phyloP scores from a whole-genome alignment of 2,888 invertebrate species.

The Frankliniella intonsa region DNA sequence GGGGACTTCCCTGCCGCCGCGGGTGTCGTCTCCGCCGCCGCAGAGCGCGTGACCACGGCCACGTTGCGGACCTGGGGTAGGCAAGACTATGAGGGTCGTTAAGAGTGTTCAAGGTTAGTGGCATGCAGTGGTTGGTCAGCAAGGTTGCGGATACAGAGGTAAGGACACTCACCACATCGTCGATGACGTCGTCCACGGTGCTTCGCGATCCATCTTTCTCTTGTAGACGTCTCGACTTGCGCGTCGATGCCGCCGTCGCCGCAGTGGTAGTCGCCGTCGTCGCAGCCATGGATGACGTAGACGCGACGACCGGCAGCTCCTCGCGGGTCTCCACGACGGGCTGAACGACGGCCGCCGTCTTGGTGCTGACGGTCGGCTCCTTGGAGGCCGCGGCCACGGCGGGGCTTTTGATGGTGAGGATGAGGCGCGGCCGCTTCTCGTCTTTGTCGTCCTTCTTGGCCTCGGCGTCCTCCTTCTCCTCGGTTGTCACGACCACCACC shows the following conservation, averaged over 20 bases:
- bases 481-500: conserved; percentile 40
- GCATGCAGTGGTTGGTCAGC: neutral
- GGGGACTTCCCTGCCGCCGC: conserved; percentile 44
- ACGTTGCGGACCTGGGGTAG: conserved; percentile 47
- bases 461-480: conserved; percentile 40
- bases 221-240: conserved; percentile 72
- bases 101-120: neutral
- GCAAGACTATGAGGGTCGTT: conserved; percentile 2
- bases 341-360: conserved; percentile 22
- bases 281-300: conserved; percentile 36
- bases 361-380: conserved; percentile 38
- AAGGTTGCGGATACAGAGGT: conserved; percentile 31
- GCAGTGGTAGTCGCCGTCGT: conserved; percentile 35
- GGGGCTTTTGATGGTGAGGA: conserved; percentile 72
- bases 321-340: conserved; percentile 45
- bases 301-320: conserved; percentile 38
- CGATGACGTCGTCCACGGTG: conserved; percentile 82
- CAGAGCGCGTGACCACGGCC: conserved; percentile 39
- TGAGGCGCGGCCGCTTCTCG: conserved; percentile 64
- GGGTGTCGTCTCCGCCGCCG: conserved; percentile 38
- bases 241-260: conserved; percentile 59
- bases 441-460: conserved; percentile 37
- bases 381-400: conserved; percentile 38
- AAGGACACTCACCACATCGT: conserved; percentile 71
- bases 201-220: conserved; percentile 55